Percentiles rank a stretch among this genome's conserved stretches.
Evolutionary conservation across 1,140 invertebrate genomes (phyloP).

Genomic region (Drosophila tsacasi): DNA sequence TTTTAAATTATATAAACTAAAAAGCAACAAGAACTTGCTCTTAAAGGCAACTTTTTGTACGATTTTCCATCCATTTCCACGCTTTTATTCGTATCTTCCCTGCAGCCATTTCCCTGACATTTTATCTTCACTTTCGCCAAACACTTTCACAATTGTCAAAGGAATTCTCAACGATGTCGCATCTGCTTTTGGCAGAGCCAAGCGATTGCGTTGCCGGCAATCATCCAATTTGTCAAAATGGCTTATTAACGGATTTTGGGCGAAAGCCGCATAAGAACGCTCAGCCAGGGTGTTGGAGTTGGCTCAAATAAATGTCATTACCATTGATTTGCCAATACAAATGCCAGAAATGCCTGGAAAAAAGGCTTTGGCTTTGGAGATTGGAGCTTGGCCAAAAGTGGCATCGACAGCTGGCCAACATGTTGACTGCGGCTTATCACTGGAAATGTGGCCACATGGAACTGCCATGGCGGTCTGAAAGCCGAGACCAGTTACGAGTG

Average conservation of each 20-base stretch:
- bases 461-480: conserved; percentile 6
- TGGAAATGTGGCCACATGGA: conserved; percentile 51
- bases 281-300: conserved; percentile 24
- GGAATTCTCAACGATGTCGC: conserved; percentile 5
- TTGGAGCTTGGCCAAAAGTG: conserved; percentile 31
- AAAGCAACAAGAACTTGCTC: not conserved
- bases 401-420: conserved; percentile 50
- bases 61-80: not conserved
- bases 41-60: too few species aligned
- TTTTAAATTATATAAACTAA: not conserved
- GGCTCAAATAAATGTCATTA: conserved; percentile 64
- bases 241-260: conserved; percentile 80
- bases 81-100: not conserved
- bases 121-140: conserved; percentile 53
- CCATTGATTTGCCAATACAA: conserved; percentile 64
- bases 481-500: conserved; percentile 52
- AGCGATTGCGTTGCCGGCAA: conserved; percentile 51
- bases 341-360: conserved; percentile 25
- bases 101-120: conserved; percentile 19
- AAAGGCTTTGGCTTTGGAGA: conserved; percentile 23
- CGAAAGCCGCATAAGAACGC: conserved; percentile 56
- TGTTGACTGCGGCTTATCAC: conserved; percentile 63
- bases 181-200: conserved; percentile 31
- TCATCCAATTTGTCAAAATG: conserved; percentile 82
- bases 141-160: conserved; percentile 43